Percentiles rank a stretch among this genome's conserved stretches.
Conservation (phyloP, 1,140 invertebrate species). For the Drusus annulatus region DNA sequence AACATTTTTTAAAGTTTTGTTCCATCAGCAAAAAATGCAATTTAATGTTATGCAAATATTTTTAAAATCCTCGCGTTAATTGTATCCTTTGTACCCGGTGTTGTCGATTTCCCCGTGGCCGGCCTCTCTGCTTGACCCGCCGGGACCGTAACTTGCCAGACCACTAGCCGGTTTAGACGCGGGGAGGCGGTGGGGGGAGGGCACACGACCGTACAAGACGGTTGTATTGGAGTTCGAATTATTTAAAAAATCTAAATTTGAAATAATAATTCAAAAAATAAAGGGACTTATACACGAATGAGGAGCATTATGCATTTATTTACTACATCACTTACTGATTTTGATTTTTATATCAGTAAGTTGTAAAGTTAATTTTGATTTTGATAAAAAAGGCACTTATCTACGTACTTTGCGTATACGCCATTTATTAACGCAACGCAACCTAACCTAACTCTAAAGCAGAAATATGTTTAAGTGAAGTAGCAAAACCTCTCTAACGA, state of each 20-base stretch:
- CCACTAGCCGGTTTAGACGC: constrained; percentile 29
- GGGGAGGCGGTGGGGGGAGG: background rate
- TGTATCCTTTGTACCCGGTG: background rate
- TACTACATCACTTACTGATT: too few species aligned
- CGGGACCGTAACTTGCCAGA: constrained; percentile 21
- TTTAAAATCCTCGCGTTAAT: background rate
- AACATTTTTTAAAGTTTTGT: background rate
- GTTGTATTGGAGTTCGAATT: constrained; percentile 29
- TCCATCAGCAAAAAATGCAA: background rate
- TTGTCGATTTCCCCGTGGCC: background rate
- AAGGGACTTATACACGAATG: too few species aligned
- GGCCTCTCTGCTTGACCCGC: constrained; percentile 4
- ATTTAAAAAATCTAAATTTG: constrained; percentile 4
- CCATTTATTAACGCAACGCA: too few species aligned
- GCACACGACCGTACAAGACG: constrained; percentile 10
- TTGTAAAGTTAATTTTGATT: too few species aligned
- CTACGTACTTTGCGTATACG: too few species aligned
- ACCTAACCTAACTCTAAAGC: too few species aligned
- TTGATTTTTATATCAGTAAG: too few species aligned
- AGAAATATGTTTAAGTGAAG: too few species aligned
- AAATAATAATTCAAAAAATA: too few species aligned
- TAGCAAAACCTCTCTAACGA: too few species aligned
- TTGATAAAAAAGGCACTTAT: too few species aligned
- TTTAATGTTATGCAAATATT: background rate
- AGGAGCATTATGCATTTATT: too few species aligned